phyloP scores from a whole-genome alignment of 2,888 invertebrate species.

The Drosophila anomelani region DNA sequence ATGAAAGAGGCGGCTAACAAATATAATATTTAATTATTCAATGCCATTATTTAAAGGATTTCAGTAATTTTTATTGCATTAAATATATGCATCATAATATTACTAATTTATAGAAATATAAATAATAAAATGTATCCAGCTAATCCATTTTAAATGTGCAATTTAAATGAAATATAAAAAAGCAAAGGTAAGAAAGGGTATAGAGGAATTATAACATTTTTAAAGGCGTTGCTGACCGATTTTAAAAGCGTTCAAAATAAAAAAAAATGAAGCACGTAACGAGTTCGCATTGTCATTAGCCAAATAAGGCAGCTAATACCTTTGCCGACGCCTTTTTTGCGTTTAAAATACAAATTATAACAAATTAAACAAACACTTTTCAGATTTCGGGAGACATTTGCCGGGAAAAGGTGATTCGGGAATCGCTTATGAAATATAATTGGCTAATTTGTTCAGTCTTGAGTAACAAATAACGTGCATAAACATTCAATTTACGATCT shows the following conservation, averaged over 20 bases:
- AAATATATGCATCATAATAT: not conserved
- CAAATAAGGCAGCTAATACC: constrained; percentile 25
- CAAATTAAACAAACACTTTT: constrained; percentile 55
- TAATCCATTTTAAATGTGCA: not conserved
- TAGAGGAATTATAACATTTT: not conserved
- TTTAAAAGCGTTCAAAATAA: constrained; percentile 18
- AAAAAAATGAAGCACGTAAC: constrained; percentile 37
- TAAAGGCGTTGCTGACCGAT: constrained; percentile 13
- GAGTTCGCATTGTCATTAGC: constrained; percentile 27
- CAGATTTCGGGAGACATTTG: constrained; percentile 10
- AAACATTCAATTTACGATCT: constrained; percentile 51
- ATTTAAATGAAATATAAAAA: not conserved
- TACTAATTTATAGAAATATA: not conserved
- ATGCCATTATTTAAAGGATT: not conserved
- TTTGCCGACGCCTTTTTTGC: constrained; percentile 22
- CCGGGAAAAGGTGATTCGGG: constrained; percentile 7
- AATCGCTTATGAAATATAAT: constrained; percentile 53
- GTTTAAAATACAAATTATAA: constrained; percentile 51
- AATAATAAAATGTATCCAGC: not conserved
- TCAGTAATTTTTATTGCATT: not conserved
- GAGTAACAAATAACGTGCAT: constrained; percentile 36
- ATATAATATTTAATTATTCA: not conserved
- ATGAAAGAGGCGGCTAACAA: not conserved
- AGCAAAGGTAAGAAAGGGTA: no score
- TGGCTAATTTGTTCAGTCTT: constrained; percentile 48